Evolutionary conservation across 2,797 vertebrate genomes (phyloP).

Genomic region (Chanos chanos): DNA sequence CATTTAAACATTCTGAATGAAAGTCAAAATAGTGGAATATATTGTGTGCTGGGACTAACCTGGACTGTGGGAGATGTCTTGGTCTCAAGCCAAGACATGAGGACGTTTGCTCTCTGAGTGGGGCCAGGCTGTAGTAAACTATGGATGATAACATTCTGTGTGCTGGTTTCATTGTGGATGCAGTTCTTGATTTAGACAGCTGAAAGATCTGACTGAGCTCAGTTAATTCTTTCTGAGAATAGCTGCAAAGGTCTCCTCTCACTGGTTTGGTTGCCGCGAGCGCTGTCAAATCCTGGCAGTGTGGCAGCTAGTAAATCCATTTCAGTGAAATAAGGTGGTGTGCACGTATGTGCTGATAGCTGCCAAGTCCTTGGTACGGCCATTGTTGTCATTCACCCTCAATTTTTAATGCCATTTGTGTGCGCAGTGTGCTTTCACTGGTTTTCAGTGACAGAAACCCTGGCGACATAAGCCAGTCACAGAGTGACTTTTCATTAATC

Average conservation of each 20-base stretch:
- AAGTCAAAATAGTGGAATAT: no score
- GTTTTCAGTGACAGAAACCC: neutral
- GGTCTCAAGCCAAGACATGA: no score
- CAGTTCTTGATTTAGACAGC: slow-evolving; percentile 49
- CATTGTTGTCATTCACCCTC: slow-evolving; percentile 4
- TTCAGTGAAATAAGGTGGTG: slow-evolving; percentile 9
- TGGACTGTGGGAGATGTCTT: no score
- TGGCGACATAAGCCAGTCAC: neutral
- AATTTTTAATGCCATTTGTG: neutral
- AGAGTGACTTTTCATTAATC: no score
- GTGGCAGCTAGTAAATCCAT: slow-evolving; percentile 27
- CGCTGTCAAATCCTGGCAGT: neutral
- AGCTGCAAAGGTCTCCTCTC: no score
- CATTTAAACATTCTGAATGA: no score
- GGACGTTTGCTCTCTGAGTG: no score
- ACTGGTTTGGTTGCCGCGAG: slow-evolving; percentile 4
- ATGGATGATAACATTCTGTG: slow-evolving; percentile 44
- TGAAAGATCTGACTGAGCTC: slow-evolving; percentile 46
- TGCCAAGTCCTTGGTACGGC: slow-evolving; percentile 8
- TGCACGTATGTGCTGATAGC: neutral
- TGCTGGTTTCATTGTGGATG: slow-evolving; percentile 35
- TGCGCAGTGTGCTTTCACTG: neutral
- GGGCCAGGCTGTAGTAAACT: slow-evolving; percentile 21
- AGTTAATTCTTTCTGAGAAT: slow-evolving; percentile 47
- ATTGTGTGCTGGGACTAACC: no score